Conservation (phyloP, 2,113 vertebrate species). For the Ailuropoda melanoleuca region DNA sequence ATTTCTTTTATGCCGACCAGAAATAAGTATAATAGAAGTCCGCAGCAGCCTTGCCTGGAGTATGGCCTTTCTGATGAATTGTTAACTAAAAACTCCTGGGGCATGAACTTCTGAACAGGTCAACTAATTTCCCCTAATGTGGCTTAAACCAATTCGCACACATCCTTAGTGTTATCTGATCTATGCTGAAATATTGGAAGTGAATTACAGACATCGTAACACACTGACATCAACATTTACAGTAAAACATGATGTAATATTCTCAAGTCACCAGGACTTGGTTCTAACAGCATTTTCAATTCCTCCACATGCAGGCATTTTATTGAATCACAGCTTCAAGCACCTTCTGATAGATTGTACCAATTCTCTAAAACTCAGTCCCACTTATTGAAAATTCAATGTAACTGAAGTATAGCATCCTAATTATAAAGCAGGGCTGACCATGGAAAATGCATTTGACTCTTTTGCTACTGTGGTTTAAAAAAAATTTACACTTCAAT, state of each 20-base stretch:
- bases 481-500: conserved; percentile 31
- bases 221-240: conserved; percentile 40
- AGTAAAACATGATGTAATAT: conserved; percentile 7
- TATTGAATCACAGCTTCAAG: conserved; percentile 63
- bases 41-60: neutral
- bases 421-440: conserved; percentile 73
- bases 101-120: neutral
- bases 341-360: neutral
- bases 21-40: neutral
- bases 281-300: conserved; percentile 19
- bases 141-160: neutral
- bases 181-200: neutral
- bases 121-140: neutral
- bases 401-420: conserved; percentile 57
- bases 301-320: conserved; percentile 32
- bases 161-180: neutral
- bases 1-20: neutral
- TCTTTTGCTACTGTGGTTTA: conserved; percentile 24
- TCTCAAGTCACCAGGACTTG: neutral
- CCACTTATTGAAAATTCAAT: conserved; percentile 71
- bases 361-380: conserved; percentile 67
- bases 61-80: neutral
- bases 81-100: neutral
- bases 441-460: conserved; percentile 66
- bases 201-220: neutral